These are phyloP conservation scores for Pycnomerus fuliginosus DNA, from an alignment of 2,888 invertebrate species.

Conservation along the genomic window DNA sequence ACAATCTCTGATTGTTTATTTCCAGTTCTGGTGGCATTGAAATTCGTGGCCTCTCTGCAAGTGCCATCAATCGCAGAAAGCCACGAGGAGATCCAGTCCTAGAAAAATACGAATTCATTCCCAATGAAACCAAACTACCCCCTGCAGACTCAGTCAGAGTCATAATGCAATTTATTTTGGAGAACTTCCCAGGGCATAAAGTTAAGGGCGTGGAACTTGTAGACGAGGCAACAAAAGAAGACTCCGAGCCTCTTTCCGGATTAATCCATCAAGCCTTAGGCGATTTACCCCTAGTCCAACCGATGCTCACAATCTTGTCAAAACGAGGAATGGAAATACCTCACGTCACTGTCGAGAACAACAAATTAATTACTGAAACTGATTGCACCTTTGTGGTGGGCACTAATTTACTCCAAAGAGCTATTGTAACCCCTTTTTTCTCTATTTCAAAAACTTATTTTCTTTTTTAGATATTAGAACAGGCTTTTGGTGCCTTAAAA, in stretches of 20 bases:
- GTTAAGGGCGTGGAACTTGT: slow-evolving; percentile 53
- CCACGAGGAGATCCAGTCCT: slow-evolving; percentile 73
- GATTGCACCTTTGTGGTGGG: slow-evolving; percentile 45
- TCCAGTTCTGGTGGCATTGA: slow-evolving; percentile 73
- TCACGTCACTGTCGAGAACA: slow-evolving; percentile 61
- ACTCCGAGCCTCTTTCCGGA: slow-evolving; percentile 55
- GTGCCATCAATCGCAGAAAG: slow-evolving; percentile 68
- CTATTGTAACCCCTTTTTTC: slow-evolving; percentile 2
- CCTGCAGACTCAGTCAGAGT: slow-evolving; percentile 55
- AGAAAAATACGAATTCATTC: slow-evolving; percentile 73
- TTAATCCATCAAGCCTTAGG: slow-evolving; percentile 60
- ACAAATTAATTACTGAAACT: slow-evolving; percentile 20
- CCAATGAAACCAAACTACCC: slow-evolving; percentile 54
- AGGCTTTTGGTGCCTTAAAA: slow-evolving; percentile 33
- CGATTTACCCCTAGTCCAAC: slow-evolving; percentile 67
- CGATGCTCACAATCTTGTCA: slow-evolving; percentile 61
- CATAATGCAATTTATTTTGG: slow-evolving; percentile 69
- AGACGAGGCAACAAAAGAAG: slow-evolving; percentile 29
- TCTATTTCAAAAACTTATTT: slow-evolving; percentile 1
- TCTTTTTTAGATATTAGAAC: slow-evolving; percentile 26
- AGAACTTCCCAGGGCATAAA: slow-evolving; percentile 62
- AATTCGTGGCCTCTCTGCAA: slow-evolving; percentile 73
- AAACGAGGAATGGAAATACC: slow-evolving; percentile 55
- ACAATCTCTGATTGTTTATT: background rate
- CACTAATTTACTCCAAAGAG: slow-evolving; percentile 54